These are phyloP conservation scores for Numenius arquata DNA, from an alignment of 2,113 vertebrate species.

Conservation along the genomic window DNA sequence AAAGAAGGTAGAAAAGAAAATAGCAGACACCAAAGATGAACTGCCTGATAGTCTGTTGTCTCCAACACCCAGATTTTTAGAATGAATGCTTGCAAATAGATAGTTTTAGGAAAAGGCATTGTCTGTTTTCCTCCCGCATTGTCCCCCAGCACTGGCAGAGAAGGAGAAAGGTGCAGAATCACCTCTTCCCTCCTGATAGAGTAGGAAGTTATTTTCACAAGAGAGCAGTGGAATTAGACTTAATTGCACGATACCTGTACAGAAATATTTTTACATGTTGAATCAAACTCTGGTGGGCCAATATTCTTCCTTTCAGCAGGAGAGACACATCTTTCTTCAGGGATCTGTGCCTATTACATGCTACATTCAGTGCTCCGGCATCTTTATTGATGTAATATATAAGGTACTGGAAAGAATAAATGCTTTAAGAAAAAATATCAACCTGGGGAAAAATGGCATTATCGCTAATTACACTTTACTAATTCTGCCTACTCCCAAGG, in stretches of 20 bases:
- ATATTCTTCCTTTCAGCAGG: neutral
- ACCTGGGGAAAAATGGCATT: neutral
- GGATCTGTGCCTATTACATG: neutral
- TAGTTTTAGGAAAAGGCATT: neutral
- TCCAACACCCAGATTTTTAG: neutral
- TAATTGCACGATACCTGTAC: neutral
- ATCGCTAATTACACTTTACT: conserved; percentile 9
- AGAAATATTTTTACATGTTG: neutral
- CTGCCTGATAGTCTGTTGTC: neutral
- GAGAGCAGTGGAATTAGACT: neutral
- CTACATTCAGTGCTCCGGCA: neutral
- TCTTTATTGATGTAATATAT: neutral
- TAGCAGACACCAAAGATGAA: neutral
- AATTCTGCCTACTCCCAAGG: conserved; percentile 9
- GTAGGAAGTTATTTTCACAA: conserved; percentile 1
- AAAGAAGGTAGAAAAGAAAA: neutral
- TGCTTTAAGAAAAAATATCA: neutral
- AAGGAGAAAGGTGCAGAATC: neutral
- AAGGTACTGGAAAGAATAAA: neutral
- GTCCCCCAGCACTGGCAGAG: neutral
- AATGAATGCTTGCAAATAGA: neutral
- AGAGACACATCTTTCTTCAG: neutral
- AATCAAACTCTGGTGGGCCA: neutral
- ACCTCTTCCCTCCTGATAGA: neutral
- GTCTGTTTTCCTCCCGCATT: neutral